Evolutionary conservation across 1,140 invertebrate species (phyloP), one percentile per base, ranked within the genome.

Genomic region (Hermetia illucens): DNA sequence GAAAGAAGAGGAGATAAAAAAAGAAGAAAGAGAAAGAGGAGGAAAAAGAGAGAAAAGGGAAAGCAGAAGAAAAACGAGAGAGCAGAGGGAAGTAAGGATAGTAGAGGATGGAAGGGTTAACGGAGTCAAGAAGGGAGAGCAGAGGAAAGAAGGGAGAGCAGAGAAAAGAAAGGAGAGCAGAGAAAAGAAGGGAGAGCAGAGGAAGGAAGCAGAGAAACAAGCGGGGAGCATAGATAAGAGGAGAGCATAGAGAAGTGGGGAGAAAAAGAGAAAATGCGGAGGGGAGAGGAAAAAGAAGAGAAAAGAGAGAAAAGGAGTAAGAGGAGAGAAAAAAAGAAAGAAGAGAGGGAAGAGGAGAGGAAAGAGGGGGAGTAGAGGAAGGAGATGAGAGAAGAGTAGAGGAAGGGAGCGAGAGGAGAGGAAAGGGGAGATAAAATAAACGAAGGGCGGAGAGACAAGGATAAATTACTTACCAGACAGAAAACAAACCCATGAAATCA

Each of bases 301-400:
- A 9, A 9, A n/a, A 21, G 25, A 42, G 39, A 42, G 13, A 33
- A 34, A 36, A 42, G 39, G 34, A 42, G 34, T 21, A 42, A 42
- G 39, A 25, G 30, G 34, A 12, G 18, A 34, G 17, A 29, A 21
- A 17, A 34, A 25, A 19, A 25, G 21, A 29, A 34, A 39, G 34
- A 20, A 20, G 16, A 42, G 34, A 33, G 39, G 21, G 29, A 37
- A 13, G 21, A 25, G 17, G 25, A 36, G 19, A n/a, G 12, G 17
- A 24, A 16, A 10, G 17, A n/a, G 22, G 20, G 22, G n/a, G n/a
- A n/a, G n/a, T n/a, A n/a, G n/a, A n/a, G n/a, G n/a, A n/a, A n/a
- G n/a, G n/a, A n/a, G n/a, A n/a, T n/a, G n/a, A n/a, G n/a, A n/a
- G n/a, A n/a, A n/a, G n/a, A n/a, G n/a, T n/a, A n/a, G n/a, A n/a